phyloP scores from a whole-genome alignment of 2,797 vertebrate genomes.

The Vespertilio murinus region DNA sequence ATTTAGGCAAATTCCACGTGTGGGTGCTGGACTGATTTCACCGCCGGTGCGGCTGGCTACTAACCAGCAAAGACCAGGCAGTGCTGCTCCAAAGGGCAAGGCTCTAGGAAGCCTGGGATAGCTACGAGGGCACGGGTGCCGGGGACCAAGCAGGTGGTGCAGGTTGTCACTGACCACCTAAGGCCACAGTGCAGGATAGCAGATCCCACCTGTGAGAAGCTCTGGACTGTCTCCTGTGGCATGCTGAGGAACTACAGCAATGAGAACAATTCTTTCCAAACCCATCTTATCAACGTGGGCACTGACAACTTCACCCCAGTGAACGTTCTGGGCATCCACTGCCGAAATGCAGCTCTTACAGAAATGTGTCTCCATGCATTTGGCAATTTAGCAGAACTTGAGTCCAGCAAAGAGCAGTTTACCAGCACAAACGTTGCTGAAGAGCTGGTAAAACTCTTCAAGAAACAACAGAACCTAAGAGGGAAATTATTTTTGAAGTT shows the following conservation, averaged over 20 bases:
- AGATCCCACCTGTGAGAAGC: constrained; percentile 98
- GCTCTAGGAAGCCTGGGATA: constrained; percentile 99
- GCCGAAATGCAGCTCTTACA: constrained; percentile 94
- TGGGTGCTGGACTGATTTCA: constrained; percentile 94
- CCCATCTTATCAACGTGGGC: constrained; percentile 98
- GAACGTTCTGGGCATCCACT: constrained; percentile 95
- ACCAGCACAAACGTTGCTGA: constrained; percentile 95
- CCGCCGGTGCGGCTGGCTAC: constrained; percentile 95
- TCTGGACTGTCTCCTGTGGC: constrained; percentile 99
- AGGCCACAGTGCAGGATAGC: constrained; percentile 96
- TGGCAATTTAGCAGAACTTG: constrained; percentile 97
- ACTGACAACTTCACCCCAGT: constrained; percentile 99
- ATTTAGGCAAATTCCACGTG: constrained; percentile 95
- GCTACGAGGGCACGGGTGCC: constrained; percentile 98
- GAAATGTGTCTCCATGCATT: constrained; percentile 99
- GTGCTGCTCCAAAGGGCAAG: constrained; percentile 95
- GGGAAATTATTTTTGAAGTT: constrained; percentile 99
- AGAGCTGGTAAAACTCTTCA: constrained; percentile 96
- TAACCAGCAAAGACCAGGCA: constrained; percentile 95
- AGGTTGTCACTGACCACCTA: constrained; percentile 98
- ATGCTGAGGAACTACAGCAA: constrained; percentile 99
- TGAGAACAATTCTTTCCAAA: constrained; percentile 97
- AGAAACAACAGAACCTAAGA: constrained; percentile 97
- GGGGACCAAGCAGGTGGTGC: constrained; percentile 98
- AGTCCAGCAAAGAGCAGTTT: constrained; percentile 96